Conservation (phyloP, 2,113 vertebrate genomes). For the Xiphophorus couchianus region DNA sequence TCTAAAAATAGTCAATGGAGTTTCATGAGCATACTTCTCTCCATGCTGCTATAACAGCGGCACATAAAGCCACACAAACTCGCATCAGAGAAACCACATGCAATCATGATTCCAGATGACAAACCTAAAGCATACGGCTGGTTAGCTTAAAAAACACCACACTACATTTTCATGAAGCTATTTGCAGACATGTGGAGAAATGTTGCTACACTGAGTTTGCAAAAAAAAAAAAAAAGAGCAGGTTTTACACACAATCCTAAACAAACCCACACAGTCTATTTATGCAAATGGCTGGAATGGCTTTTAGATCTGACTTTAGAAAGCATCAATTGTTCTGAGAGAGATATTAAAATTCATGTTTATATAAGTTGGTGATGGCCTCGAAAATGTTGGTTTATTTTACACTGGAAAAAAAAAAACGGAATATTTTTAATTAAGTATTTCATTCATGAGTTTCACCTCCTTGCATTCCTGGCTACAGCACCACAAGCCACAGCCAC, state of each 20-base stretch:
- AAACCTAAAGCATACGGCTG: neutral
- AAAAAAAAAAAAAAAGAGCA: neutral
- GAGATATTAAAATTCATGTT: constrained; percentile 13
- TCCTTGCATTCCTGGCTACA: neutral
- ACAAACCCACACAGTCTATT: constrained; percentile 27
- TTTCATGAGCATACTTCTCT: neutral
- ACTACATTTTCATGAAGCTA: constrained; percentile 15
- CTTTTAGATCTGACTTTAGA: constrained; percentile 10
- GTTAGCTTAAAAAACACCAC: constrained; percentile 20
- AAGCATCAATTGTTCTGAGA: constrained; percentile 18
- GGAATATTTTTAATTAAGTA: constrained; percentile 2
- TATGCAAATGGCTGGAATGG: constrained; percentile 32
- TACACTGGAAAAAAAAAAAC: constrained; percentile 9
- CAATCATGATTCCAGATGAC: constrained; percentile 14
- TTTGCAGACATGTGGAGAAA: constrained; percentile 35
- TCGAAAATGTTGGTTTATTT: constrained; percentile 2
- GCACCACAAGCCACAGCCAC: no score
- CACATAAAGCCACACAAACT: constrained; percentile 7
- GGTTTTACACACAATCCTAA: neutral
- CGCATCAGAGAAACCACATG: constrained; percentile 26
- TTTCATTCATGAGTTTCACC: constrained; percentile 17
- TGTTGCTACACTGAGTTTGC: constrained; percentile 2
- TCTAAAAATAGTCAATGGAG: neutral
- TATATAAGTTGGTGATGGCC: constrained; percentile 25
- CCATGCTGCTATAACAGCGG: neutral